Percentiles rank a stretch among this genome's conserved stretches.
Conservation (phyloP, 2,888 invertebrate species). For the Liodrosophila aerea region DNA sequence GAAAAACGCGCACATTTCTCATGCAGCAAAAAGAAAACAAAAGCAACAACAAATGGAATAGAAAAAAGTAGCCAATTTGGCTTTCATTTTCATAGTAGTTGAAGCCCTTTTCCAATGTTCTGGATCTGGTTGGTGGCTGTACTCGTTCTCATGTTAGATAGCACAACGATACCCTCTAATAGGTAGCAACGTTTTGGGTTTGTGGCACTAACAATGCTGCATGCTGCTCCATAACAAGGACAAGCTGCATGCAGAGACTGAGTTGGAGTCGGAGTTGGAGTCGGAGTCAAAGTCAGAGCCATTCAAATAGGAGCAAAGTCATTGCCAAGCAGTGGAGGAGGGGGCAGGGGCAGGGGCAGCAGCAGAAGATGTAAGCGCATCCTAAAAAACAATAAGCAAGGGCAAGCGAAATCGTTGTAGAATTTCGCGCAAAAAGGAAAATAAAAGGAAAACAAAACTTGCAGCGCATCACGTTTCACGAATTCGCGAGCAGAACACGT, state of each 20-base stretch:
- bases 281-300: conserved; percentile 1
- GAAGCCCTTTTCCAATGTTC: not conserved
- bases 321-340: conserved; percentile 31
- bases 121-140: conserved; percentile 30
- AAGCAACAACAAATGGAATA: not conserved
- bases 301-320: conserved; percentile 59
- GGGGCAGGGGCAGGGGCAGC: conserved; percentile 32
- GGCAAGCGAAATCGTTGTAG: conserved; percentile 11
- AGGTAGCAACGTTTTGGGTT: conserved; percentile 17
- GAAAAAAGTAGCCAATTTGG: conserved; percentile 73
- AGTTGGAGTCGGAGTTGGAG: not conserved
- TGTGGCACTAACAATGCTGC: conserved; percentile 44
- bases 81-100: conserved; percentile 68
- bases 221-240: conserved; percentile 40
- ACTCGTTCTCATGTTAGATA: conserved; percentile 37
- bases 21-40: conserved; percentile 10
- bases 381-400: conserved; percentile 40
- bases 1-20: conserved; percentile 57
- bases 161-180: conserved; percentile 34
- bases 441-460: conserved; percentile 35
- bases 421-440: not conserved
- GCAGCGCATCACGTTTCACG: conserved; percentile 75
- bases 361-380: conserved; percentile 6
- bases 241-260: conserved; percentile 17
- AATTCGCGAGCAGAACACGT: conserved; percentile 76